Evolutionary conservation across 2,113 vertebrate species (phyloP), one percentile per base, ranked within the genome.

Genomic region (Callopanchax toddi): DNA sequence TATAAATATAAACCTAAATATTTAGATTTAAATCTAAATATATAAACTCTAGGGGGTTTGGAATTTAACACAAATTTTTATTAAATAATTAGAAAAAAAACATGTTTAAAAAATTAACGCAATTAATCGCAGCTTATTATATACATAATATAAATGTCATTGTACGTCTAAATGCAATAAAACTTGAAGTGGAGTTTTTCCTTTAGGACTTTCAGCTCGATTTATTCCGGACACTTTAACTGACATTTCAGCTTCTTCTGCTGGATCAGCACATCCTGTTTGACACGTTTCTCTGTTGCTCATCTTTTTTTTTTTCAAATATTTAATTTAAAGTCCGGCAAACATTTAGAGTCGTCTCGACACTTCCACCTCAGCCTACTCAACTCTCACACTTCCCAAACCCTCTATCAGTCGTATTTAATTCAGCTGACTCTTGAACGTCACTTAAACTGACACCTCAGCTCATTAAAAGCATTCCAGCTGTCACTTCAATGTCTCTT

Each of bases 371-470:
- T 25, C 46, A 16, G 15, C 13, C 23, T 8, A 50, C 22, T 50
- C 9, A 6, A 50, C 6, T 16, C 8, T 22, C 1, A 10, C 46
- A 49, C 21, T 25, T 25, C 21, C 11, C 42, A 44, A 44, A 18
- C 42, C 42, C 21, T 23, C 12, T 48, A 5, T 23, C 45, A 2
- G 22, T 18, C 2, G 3, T 16, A 52, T 43, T 44, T 44, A 37
- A n/a, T n/a, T 65, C 29, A 44, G 18, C 25, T 36, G 12, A 34
- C 21, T 7, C 55, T 46, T 66, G 22, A 42, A 42, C 23, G 48
- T 55, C 45, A 48, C 37, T 52, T 21, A 37, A 7, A 32, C 12
- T 1, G 54, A 32, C 8, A 20, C 49, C 26, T 62, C 23, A 20
- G 22, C 12, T 44, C 44, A 25, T 43, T 37, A 37, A 37, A 13